These are phyloP conservation scores for Ammodytes dubius DNA, from an alignment of 2,113 vertebrate genomes.

Conservation along the genomic window DNA sequence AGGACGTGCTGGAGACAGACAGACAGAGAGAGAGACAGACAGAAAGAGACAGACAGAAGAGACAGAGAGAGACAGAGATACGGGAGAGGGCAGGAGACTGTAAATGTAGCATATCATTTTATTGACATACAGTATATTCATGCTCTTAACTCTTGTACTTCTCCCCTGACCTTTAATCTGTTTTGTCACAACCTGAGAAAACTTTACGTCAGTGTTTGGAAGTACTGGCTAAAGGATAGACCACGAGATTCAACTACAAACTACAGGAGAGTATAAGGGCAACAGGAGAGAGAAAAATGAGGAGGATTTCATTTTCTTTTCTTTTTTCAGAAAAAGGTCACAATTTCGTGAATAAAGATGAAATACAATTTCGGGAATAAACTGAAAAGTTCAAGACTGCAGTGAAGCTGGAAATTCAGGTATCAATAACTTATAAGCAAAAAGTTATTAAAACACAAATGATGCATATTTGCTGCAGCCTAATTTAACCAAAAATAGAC, in stretches of 20 bases:
- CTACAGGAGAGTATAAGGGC: not conserved
- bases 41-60: slow-evolving; percentile 6
- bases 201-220: not conserved
- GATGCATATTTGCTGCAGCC: no score
- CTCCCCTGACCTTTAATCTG: slow-evolving; percentile 14
- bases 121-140: not conserved
- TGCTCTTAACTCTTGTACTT: not conserved
- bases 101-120: not conserved
- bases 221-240: not conserved
- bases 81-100: slow-evolving; percentile 9
- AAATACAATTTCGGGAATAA: no score
- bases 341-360: no score
- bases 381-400: no score
- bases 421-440: no score
- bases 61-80: not conserved
- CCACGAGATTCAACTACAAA: not conserved
- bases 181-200: not conserved
- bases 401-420: no score
- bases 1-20: slow-evolving; percentile 90
- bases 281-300: no score
- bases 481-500: no score
- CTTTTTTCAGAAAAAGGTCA: no score
- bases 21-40: not conserved
- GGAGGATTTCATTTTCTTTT: no score
- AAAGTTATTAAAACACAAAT: no score